Conservation (phyloP, 2,113 vertebrate genomes). For the Scomber scombrus region DNA sequence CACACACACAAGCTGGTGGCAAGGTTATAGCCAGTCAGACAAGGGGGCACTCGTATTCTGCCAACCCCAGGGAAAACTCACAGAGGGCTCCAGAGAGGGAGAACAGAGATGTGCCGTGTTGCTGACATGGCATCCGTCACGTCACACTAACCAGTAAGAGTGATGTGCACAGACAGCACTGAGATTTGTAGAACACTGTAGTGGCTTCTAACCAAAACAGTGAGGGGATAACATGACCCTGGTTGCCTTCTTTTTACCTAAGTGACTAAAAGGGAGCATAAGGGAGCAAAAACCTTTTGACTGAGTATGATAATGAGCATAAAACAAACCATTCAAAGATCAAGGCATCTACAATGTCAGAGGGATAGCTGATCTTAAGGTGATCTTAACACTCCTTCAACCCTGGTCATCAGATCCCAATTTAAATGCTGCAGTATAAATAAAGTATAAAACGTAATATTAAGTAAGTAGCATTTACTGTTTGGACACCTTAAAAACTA, state of each 20-base stretch:
- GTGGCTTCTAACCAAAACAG: slow-evolving; percentile 51
- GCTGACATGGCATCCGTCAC: slow-evolving; percentile 85
- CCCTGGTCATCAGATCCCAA: background rate
- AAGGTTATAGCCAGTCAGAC: slow-evolving; percentile 86
- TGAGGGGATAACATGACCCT: slow-evolving; percentile 38
- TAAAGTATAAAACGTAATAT: background rate
- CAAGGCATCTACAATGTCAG: background rate
- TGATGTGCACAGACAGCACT: slow-evolving; percentile 81
- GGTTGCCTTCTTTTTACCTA: slow-evolving; percentile 24
- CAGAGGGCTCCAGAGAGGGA: slow-evolving; percentile 75
- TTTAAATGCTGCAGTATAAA: background rate
- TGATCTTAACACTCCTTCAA: background rate
- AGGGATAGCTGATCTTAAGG: no score
- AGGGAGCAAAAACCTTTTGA: slow-evolving; percentile 24
- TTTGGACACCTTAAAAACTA: background rate
- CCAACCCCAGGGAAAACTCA: slow-evolving; percentile 83
- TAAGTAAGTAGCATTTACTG: background rate
- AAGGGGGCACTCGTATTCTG: slow-evolving; percentile 83
- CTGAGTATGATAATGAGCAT: background rate
- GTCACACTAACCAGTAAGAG: slow-evolving; percentile 79
- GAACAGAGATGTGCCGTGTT: slow-evolving; percentile 78
- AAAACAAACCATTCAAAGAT: background rate
- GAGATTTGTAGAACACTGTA: slow-evolving; percentile 63
- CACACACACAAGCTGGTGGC: slow-evolving; percentile 82
- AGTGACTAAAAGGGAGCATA: slow-evolving; percentile 27